Percentiles rank a stretch among this genome's conserved stretches.
These are phyloP conservation scores for Nudaria mundana DNA, from an alignment of 2,888 invertebrate species.

Conservation along the genomic window DNA sequence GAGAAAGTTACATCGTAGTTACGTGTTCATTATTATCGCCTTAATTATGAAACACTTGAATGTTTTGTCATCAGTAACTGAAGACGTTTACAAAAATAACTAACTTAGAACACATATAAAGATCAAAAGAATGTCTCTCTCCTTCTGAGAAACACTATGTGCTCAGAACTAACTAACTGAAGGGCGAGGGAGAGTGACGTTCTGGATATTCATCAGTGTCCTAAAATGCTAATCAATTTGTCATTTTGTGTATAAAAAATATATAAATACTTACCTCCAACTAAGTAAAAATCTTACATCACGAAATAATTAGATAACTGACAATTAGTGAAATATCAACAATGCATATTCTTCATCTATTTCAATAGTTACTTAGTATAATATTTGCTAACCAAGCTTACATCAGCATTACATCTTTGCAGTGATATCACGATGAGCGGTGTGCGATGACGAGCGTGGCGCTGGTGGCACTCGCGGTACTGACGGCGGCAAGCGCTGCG, in stretches of 20 bases:
- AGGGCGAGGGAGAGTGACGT: too few species aligned
- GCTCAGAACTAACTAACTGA: too few species aligned
- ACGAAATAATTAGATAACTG: neutral
- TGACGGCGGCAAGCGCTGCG: constrained; percentile 54
- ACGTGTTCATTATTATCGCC: constrained; percentile 14
- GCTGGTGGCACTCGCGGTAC: constrained; percentile 61
- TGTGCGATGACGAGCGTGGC: constrained; percentile 65
- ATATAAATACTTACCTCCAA: too few species aligned
- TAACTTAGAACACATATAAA: too few species aligned
- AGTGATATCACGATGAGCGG: constrained; percentile 54
- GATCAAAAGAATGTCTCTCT: too few species aligned
- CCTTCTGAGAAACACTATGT: too few species aligned
- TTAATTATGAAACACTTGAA: neutral
- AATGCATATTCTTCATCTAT: neutral
- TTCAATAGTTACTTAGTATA: too few species aligned
- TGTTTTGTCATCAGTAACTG: constrained; percentile 6
- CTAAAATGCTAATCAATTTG: too few species aligned
- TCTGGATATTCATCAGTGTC: too few species aligned
- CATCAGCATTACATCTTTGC: constrained; percentile 17
- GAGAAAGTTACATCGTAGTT: constrained; percentile 27
- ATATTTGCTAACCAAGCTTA: constrained; percentile 2
- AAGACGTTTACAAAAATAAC: too few species aligned
- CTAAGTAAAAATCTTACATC: neutral
- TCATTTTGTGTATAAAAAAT: too few species aligned
- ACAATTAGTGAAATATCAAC: neutral